phyloP scores from a whole-genome alignment of 1,140 invertebrate genomes.

The Polyergus mexicanus region DNA sequence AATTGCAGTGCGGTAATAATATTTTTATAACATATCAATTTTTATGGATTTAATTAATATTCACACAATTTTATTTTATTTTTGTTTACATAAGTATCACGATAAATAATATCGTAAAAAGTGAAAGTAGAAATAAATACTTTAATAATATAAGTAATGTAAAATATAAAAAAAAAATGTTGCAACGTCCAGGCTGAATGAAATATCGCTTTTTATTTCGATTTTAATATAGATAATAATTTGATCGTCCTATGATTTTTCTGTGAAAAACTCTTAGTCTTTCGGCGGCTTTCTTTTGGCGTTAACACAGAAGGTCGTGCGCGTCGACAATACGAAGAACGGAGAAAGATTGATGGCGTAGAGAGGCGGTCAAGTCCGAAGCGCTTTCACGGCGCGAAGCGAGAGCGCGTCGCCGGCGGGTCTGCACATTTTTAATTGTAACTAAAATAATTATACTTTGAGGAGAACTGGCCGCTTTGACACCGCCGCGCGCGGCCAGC shows the following conservation, averaged over 20 bases:
- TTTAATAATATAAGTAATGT: background rate
- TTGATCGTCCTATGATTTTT: constrained; percentile 26
- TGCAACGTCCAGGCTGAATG: background rate
- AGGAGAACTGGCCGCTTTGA: constrained; percentile 81
- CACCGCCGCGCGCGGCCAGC: constrained; percentile 72
- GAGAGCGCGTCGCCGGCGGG: constrained; percentile 72
- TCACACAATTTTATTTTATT: background rate
- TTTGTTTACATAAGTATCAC: background rate
- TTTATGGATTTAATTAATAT: background rate
- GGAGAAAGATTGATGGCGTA: constrained; percentile 70
- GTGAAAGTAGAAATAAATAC: background rate
- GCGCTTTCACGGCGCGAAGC: constrained; percentile 66
- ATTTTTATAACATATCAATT: background rate
- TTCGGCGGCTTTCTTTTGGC: constrained; percentile 40
- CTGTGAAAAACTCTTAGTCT: constrained; percentile 21
- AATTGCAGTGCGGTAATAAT: background rate
- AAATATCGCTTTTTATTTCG: background rate
- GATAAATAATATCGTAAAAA: background rate
- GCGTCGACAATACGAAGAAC: constrained; percentile 58
- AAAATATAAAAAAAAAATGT: background rate
- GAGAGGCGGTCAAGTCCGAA: constrained; percentile 67
- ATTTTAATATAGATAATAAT: background rate
- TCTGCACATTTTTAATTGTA: constrained; percentile 84
- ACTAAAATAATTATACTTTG: constrained; percentile 86
- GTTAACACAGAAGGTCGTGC: constrained; percentile 33